Evolutionary conservation across 2,888 invertebrate genomes (phyloP).

Genomic region (Tipula confusa): DNA sequence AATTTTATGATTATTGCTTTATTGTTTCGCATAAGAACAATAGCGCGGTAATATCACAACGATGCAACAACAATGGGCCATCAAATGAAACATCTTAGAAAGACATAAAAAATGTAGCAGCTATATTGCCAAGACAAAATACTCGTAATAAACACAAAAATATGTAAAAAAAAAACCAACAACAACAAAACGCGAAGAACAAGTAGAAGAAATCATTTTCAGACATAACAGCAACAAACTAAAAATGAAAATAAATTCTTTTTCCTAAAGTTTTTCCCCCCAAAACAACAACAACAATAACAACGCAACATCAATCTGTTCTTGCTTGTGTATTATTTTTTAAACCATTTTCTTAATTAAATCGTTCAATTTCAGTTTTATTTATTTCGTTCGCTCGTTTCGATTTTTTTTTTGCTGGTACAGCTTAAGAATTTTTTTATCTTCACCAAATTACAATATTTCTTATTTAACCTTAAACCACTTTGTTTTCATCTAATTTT

Average conservation of each 20-base stretch:
- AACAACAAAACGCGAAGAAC: neutral
- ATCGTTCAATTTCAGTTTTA: constrained; percentile 30
- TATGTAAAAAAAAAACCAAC: neutral
- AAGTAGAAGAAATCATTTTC: constrained; percentile 21
- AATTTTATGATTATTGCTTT: constrained; percentile 16
- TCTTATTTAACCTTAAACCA: constrained; percentile 25
- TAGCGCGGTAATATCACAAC: neutral
- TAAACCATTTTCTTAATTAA: constrained; percentile 29
- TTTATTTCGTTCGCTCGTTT: neutral
- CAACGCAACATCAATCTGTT: constrained; percentile 28
- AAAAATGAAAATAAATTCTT: neutral
- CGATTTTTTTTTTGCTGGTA: neutral
- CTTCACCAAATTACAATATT: constrained; percentile 20
- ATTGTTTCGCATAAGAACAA: constrained; percentile 9
- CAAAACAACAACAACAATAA: neutral
- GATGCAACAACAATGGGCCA: neutral
- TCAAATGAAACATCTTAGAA: constrained; percentile 12
- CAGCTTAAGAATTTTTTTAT: constrained; percentile 25
- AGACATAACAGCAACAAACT: neutral
- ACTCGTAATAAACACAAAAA: constrained; percentile 29
- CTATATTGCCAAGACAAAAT: neutral
- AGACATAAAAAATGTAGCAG: neutral
- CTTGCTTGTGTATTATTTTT: constrained; percentile 26
- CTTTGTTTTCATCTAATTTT: constrained; percentile 25
- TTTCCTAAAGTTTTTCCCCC: neutral